These are phyloP conservation scores for Abramis brama DNA, from an alignment of 2,113 vertebrate species.

Conservation along the genomic window DNA sequence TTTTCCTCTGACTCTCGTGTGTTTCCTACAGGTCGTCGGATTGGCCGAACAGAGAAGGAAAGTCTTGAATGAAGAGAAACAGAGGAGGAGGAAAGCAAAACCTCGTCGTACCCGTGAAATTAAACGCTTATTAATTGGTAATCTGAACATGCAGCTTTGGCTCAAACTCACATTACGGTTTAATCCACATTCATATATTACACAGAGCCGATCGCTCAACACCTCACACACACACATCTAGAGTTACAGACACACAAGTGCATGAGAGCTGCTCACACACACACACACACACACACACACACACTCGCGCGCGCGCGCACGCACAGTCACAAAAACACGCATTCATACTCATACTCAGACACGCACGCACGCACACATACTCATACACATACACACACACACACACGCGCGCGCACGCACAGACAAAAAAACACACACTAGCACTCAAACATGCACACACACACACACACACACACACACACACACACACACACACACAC, in stretches of 20 bases:
- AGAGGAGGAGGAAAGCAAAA: not conserved
- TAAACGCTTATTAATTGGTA: slow-evolving; percentile 18
- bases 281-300: too few relatives aligned
- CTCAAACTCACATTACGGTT: slow-evolving; percentile 25
- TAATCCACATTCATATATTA: slow-evolving; percentile 33
- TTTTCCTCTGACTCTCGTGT: not conserved
- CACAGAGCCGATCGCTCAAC: slow-evolving; percentile 1
- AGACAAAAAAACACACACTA: too few relatives aligned
- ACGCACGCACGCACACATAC: too few relatives aligned
- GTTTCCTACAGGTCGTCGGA: not conserved
- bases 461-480: too few relatives aligned
- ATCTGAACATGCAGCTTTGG: slow-evolving; percentile 16
- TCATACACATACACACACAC: too few relatives aligned
- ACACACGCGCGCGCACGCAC: too few relatives aligned
- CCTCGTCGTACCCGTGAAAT: not conserved
- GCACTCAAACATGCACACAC: too few relatives aligned
- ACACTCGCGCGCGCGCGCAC: too few relatives aligned
- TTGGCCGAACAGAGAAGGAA: slow-evolving; percentile 12
- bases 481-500: too few relatives aligned
- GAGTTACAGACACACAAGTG: not conserved
- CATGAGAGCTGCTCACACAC: too few relatives aligned
- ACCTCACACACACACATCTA: not conserved
- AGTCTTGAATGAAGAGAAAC: not conserved
- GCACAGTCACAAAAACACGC: too few relatives aligned
- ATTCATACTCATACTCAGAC: too few relatives aligned